Evolutionary conservation across 1,140 invertebrate species (phyloP).

Genomic region (Drosophila orosa): DNA sequence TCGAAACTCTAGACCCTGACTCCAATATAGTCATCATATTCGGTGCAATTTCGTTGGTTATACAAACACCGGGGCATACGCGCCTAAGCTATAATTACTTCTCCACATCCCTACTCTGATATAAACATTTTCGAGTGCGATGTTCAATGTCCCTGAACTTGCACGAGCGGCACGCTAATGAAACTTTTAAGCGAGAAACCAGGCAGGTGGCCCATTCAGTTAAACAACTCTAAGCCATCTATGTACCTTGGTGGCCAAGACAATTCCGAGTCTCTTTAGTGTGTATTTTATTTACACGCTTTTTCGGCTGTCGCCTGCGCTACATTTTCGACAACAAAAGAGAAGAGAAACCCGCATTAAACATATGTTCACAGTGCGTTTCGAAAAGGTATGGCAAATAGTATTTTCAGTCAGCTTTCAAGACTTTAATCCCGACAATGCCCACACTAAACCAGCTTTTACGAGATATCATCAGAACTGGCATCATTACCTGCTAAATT

Average conservation of each 20-base stretch:
- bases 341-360: conserved; percentile 30
- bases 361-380: conserved; percentile 29
- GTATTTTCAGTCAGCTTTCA: neutral
- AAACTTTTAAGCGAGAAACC: conserved; percentile 24
- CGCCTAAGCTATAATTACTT: conserved; percentile 20
- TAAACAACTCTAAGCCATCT: conserved; percentile 18
- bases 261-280: conserved; percentile 35
- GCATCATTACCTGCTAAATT: neutral
- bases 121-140: conserved; percentile 32
- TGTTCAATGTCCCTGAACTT: conserved; percentile 66
- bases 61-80: conserved; percentile 17
- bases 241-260: conserved; percentile 39
- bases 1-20: conserved; percentile 6
- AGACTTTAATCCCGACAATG: neutral
- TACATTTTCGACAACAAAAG: conserved; percentile 65
- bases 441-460: neutral
- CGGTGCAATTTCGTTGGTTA: conserved; percentile 13
- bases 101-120: conserved; percentile 1
- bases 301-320: conserved; percentile 50
- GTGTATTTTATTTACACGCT: conserved; percentile 55
- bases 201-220: conserved; percentile 7
- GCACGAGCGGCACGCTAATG: conserved; percentile 52
- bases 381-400: conserved; percentile 8
- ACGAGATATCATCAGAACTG: neutral
- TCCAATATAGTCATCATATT: conserved; percentile 19